Evolutionary conservation across 2,113 vertebrate genomes (phyloP).

Genomic region (Pogonocichla stellata): DNA sequence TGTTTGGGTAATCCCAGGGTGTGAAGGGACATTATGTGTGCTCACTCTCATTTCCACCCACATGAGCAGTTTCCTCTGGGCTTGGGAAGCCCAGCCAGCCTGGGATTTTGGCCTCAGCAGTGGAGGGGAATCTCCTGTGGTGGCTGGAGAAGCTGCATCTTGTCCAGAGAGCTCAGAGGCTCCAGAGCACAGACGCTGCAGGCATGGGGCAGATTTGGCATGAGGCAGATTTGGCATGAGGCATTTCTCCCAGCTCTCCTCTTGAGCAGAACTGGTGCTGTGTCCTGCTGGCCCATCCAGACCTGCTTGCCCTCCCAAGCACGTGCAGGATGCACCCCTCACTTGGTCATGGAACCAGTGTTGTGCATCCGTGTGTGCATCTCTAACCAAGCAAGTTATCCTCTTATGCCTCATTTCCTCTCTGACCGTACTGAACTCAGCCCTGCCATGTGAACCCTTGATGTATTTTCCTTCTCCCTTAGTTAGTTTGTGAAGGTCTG

Average conservation of each 20-base stretch:
- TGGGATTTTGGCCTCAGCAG: background rate
- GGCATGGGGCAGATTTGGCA: rapidly evolving
- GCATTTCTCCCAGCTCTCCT: background rate
- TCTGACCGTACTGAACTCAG: background rate
- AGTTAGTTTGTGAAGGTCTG: background rate
- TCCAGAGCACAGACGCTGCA: background rate
- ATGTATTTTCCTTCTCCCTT: background rate
- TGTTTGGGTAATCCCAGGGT: background rate
- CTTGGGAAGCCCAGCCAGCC: background rate
- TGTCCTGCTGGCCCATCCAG: background rate
- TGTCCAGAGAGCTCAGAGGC: background rate
- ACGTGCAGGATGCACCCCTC: background rate
- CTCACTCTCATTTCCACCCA: background rate
- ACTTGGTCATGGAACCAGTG: rapidly evolving
- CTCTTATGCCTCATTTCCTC: background rate
- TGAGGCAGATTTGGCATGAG: background rate
- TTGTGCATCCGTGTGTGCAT: background rate
- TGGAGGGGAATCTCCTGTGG: background rate
- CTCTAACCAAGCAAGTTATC: background rate
- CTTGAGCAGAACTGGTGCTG: background rate
- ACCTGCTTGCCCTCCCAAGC: background rate
- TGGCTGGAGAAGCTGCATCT: background rate
- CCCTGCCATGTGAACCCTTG: rapidly evolving
- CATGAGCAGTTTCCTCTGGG: background rate
- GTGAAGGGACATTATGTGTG: background rate